phyloP scores from a whole-genome alignment of 2,888 invertebrate species.

The Acrobasis repandana region DNA sequence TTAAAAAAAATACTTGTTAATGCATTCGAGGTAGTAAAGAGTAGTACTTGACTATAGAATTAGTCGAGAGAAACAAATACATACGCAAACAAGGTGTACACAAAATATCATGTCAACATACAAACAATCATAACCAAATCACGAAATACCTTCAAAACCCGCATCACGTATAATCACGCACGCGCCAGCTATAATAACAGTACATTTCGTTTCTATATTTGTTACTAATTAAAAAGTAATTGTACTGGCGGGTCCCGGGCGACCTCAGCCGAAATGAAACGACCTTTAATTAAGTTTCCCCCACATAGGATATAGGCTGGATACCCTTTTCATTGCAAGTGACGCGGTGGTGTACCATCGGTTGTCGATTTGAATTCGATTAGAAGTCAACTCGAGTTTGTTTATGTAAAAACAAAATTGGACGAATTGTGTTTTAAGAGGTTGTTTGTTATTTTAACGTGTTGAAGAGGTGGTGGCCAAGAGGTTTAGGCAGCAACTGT shows the following conservation, averaged over 20 bases:
- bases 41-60: no score
- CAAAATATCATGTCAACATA: no score
- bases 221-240: constrained; percentile 69
- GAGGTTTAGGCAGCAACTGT: no score
- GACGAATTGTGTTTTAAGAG: no score
- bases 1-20: no score
- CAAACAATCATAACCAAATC: background rate
- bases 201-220: constrained; percentile 49
- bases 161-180: constrained; percentile 16
- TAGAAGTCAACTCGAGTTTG: background rate
- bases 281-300: constrained; percentile 64
- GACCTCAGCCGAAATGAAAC: constrained; percentile 58
- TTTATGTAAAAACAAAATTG: background rate
- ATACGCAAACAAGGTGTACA: no score
- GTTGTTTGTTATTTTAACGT: no score
- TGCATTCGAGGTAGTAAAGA: no score
- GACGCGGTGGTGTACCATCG: constrained; percentile 42
- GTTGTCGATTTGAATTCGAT: constrained; percentile 24
- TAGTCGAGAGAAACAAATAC: no score
- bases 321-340: constrained; percentile 63
- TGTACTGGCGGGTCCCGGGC: constrained; percentile 44
- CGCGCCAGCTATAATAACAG: constrained; percentile 33
- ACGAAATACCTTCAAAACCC: background rate
- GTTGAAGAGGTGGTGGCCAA: no score
- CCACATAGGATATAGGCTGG: constrained; percentile 46